phyloP scores from a whole-genome alignment of 2,113 vertebrate species.

The Monopterus albus region DNA sequence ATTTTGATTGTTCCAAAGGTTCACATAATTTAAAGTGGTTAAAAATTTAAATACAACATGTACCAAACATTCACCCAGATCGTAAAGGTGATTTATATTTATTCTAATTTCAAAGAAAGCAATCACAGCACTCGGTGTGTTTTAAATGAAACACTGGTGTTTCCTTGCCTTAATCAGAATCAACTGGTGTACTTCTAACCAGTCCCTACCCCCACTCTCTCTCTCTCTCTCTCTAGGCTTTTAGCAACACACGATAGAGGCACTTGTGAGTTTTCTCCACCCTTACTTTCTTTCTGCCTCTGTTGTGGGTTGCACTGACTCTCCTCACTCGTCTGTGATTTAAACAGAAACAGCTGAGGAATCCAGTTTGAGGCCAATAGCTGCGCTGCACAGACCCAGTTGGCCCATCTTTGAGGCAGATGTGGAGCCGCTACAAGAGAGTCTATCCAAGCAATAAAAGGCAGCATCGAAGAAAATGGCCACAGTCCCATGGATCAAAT shows the following conservation, averaged over 20 bases:
- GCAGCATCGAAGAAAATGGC: conserved; percentile 27
- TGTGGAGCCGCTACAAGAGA: conserved; percentile 28
- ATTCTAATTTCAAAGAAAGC: conserved; percentile 3
- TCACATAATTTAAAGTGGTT: not conserved
- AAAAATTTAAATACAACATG: not conserved
- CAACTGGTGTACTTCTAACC: conserved; percentile 8
- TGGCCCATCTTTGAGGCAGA: conserved; percentile 59
- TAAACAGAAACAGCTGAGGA: conserved; percentile 86
- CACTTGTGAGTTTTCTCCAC: not conserved
- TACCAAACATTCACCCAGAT: rapidly evolving
- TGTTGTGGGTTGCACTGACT: conserved; percentile 67
- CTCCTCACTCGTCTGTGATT: conserved; percentile 63
- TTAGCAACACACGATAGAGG: too few relatives aligned
- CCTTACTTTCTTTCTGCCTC: conserved; percentile 31
- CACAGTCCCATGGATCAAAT: not conserved
- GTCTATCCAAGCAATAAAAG: conserved; percentile 34
- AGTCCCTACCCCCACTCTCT: not conserved
- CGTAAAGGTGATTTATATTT: conserved; percentile 8
- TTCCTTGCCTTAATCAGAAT: conserved; percentile 19
- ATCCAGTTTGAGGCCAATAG: conserved; percentile 73
- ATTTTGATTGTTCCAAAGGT: not conserved
- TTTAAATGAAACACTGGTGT: conserved; percentile 13
- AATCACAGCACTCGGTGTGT: not conserved
- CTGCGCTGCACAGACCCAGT: conserved; percentile 57
- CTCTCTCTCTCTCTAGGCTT: not conserved